Conservation (phyloP, 2,888 invertebrate genomes). For the Drosophila trichaetosa region DNA sequence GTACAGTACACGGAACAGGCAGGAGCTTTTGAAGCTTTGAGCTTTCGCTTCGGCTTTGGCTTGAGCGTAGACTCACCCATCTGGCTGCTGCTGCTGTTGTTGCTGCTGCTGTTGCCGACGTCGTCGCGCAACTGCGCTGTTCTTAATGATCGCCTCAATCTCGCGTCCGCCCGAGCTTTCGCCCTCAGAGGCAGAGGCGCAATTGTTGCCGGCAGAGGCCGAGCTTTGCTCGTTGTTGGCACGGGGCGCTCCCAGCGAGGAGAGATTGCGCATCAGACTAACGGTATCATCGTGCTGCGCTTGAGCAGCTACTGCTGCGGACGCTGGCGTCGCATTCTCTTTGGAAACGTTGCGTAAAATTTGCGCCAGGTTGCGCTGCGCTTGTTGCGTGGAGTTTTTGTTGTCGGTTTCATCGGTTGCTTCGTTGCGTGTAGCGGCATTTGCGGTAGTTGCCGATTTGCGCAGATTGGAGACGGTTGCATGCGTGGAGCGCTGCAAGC, state of each 20-base stretch:
- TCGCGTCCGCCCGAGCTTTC: conserved; percentile 86
- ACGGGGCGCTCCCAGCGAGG: conserved; percentile 78
- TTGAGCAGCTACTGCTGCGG: not conserved
- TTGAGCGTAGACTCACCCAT: conserved; percentile 85
- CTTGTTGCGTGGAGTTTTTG: conserved; percentile 8
- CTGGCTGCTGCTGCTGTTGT: conserved; percentile 58
- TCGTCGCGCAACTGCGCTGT: conserved; percentile 85
- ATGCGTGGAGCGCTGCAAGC: conserved; percentile 83
- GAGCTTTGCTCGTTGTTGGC: not conserved
- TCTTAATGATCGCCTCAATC: conserved; percentile 85
- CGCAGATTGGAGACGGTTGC: conserved; percentile 83
- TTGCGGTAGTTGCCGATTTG: conserved; percentile 82
- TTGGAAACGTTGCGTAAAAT: conserved; percentile 81
- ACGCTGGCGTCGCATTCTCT: conserved; percentile 67
- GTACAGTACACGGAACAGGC: conserved; percentile 42
- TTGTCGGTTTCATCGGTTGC: conserved; percentile 67
- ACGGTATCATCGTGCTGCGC: conserved; percentile 83
- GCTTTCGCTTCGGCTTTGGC: conserved; percentile 27
- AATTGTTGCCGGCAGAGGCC: conserved; percentile 29
- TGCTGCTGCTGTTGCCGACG: conserved; percentile 83
- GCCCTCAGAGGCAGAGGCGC: conserved; percentile 85
- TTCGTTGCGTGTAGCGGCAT: conserved; percentile 64
- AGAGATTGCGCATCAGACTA: conserved; percentile 83
- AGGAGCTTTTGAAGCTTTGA: conserved; percentile 10
- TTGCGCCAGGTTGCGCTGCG: conserved; percentile 81